Base-by-base conservation (phyloP, 2,113 vertebrate genomes). In the Sisor rabdophorus region DNA sequence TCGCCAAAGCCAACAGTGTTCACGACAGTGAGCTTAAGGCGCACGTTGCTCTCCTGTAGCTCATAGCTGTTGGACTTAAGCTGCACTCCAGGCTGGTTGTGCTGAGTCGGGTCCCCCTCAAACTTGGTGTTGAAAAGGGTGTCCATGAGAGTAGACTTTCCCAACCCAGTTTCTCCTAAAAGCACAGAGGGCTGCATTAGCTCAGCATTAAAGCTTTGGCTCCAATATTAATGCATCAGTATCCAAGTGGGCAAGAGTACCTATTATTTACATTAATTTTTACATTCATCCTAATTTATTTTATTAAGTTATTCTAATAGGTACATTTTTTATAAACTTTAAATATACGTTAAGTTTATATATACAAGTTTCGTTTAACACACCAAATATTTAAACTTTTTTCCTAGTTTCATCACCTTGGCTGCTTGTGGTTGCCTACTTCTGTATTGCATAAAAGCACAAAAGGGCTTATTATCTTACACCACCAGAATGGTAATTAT, bases 71-170 rank as follows among this genome's bases (percentile, higher is more conserved):
- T 95, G 86, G 96, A 98, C 78, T 92, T 95, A 80, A 99, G 93
- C 80, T 96, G 95, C 26, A 99, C 95, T 3, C 96, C 95, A 0
- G 96, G 96, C 86, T 96, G 94, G 44, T 93, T 95, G 89, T 98
- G 96, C 85, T 95, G 94, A 1, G 93, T 94, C 52, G 96, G 94
- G 50, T 98, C 95, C 1, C 93, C 94, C 87, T 98, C 95, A 64
- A 98, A 97, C 88, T 95, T 99, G 86, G 96, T 98, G 87, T 98
- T 98, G 89, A 99, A 99, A 87, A 99, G 89, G 0, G 96, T 98
- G 85, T 98, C 96, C 96, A 98, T 98, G 64, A 99, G 91, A 17
- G 96, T 99, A 54, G 96, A 98, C 85, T 98, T 98, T 55, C 97
- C 97, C 82, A 99, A 92, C 54, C 97, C 97, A 0, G 96, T 98